A percentile compares a stretch with the other conserved stretches of the same genome.
Conservation (phyloP, 1,140 invertebrate genomes). For the Atopsyche davidsoni region DNA sequence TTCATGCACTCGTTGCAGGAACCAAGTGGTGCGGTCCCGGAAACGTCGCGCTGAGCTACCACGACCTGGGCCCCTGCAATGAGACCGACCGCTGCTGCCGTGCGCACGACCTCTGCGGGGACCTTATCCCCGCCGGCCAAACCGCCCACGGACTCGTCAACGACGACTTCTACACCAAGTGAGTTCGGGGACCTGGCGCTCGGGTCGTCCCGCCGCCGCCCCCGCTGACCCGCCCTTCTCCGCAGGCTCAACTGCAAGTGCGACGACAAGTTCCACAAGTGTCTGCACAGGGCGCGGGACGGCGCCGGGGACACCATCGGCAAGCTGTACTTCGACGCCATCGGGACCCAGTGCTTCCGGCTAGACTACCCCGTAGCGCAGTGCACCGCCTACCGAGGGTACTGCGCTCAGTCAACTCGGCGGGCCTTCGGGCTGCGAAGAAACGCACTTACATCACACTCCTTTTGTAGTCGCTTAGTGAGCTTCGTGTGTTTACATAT, state of each 20-base stretch:
- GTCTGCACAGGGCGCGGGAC: constrained; percentile 51
- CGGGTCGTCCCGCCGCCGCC: not conserved
- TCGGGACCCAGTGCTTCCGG: constrained; percentile 61
- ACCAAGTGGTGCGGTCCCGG: constrained; percentile 70
- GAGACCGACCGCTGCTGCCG: constrained; percentile 74
- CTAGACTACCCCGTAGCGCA: constrained; percentile 57
- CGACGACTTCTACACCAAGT: constrained; percentile 53
- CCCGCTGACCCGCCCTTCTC: constrained; percentile 20
- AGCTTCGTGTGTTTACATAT: not conserved
- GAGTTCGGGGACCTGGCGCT: no score
- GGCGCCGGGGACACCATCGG: constrained; percentile 52
- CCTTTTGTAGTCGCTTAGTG: not conserved
- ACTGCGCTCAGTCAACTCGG: no score
- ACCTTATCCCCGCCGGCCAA: constrained; percentile 53
- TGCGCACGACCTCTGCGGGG: constrained; percentile 66
- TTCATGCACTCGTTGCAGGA: constrained; percentile 33
- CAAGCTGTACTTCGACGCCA: constrained; percentile 58
- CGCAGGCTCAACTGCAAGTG: constrained; percentile 59
- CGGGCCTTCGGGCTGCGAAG: no score
- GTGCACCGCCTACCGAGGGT: constrained; percentile 47
- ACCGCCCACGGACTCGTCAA: constrained; percentile 59
- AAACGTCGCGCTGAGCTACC: constrained; percentile 58
- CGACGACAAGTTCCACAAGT: constrained; percentile 61
- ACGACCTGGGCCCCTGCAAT: constrained; percentile 60
- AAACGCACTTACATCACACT: not conserved